phyloP scores from a whole-genome alignment of 2,888 invertebrate genomes.

The Parelbella ahira region DNA sequence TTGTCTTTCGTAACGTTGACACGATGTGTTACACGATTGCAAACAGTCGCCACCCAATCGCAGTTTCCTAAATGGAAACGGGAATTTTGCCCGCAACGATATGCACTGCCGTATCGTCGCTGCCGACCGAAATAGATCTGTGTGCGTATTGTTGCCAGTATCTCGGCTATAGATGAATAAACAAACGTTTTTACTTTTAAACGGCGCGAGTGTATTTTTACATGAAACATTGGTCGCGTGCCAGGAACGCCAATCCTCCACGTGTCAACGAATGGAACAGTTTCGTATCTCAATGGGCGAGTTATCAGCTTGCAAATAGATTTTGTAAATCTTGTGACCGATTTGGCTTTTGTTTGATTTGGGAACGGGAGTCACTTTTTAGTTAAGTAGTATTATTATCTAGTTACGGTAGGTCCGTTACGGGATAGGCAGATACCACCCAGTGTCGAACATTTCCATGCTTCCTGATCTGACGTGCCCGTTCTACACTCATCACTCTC shows the following conservation, averaged over 20 bases:
- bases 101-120: conserved; percentile 7
- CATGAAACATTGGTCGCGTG: conserved; percentile 18
- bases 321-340: neutral
- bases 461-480: no score
- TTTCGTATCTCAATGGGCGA: conserved; percentile 5
- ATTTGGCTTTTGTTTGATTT: no score
- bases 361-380: no score
- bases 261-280: conserved; percentile 14
- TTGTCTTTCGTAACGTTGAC: no score
- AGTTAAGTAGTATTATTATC: no score
- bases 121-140: conserved; percentile 5
- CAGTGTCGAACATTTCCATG: no score
- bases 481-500: no score
- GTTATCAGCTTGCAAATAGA: conserved; percentile 1
- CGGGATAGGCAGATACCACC: no score
- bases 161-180: neutral
- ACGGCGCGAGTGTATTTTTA: conserved; percentile 16
- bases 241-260: conserved; percentile 10
- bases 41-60: no score
- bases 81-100: conserved; percentile 5
- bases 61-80: conserved; percentile 34
- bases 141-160: neutral
- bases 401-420: no score
- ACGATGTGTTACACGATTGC: no score
- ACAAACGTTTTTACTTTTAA: conserved; percentile 12